Base-by-base conservation (phyloP, 2,888 invertebrate species). In the Epinotia bilunana region DNA sequence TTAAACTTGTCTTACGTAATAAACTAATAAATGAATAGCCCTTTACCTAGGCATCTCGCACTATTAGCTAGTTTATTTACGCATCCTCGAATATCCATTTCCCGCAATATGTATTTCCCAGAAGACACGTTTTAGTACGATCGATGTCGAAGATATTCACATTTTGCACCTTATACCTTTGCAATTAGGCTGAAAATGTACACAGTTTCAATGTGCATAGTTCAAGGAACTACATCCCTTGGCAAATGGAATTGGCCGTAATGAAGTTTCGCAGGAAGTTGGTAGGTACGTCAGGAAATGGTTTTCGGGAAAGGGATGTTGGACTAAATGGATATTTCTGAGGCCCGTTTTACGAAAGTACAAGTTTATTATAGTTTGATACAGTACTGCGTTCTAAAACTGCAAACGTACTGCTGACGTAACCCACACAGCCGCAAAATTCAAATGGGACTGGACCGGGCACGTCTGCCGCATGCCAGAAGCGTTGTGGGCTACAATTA, bases 221-320 rank as follows among this genome's bases (percentile, higher is more conserved):
- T 13, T n/a, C 4, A 16, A 16, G 53, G n/a, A n/a, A 5, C 53
- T 53, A n/a, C n/a, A 53, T 53, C 53, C 53, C n/a, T 53, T 53
- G n/a, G 53, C 53, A 53, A 53, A 53, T n/a, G 53, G 53, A 53
- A 53, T n/a, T 53, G 53, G 53, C 7, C 53, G n/a, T 53, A 53
- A 53, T 53, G 53, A 53, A 53, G n/a, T 53, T 53, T 53, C 53
- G 53, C 53, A n/a, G 53, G 53, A 53, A 53, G 53, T 53, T 53
- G 53, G 53, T 53, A 53, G 53, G 53, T 53, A 53, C n/a, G 53
- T 53, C 2, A n/a, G 53, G 53, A 53, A 53, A 53, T 53, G 53
- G 53, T 53, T 53, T 53, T 49, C 6, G 16, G 49, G 16, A 13
- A 49, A 49, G 39, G 39, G 49, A 49, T 16, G n/a, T 53, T 6